Evolutionary conservation across 2,113 vertebrate genomes (phyloP).

Genomic region (Cervus canadensis): DNA sequence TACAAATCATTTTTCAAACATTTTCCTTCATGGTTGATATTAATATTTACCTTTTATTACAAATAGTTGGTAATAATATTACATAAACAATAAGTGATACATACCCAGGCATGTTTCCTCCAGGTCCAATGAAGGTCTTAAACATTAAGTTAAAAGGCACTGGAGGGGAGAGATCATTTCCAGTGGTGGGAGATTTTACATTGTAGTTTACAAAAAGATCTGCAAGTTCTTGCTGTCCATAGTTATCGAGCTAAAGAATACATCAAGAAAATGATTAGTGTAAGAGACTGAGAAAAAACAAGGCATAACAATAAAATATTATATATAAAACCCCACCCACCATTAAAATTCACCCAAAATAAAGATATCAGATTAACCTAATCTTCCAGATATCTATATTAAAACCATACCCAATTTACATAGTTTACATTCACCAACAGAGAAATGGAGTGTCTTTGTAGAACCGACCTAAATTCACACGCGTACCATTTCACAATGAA

Average conservation of each 20-base stretch:
- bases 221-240: slow-evolving; percentile 90
- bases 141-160: slow-evolving; percentile 99
- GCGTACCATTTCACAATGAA: not conserved
- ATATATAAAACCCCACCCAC: not conserved
- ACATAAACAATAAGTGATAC: slow-evolving; percentile 39
- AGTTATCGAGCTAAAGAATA: slow-evolving; percentile 92
- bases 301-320: not conserved
- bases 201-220: slow-evolving; percentile 96
- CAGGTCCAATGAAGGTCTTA: slow-evolving; percentile 97
- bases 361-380: not conserved
- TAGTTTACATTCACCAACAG: not conserved
- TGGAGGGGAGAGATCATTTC: slow-evolving; percentile 94
- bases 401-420: not conserved
- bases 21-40: not conserved
- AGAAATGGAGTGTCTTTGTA: not conserved
- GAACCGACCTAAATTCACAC: not conserved
- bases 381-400: not conserved
- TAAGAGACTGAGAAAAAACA: slow-evolving; percentile 14
- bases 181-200: slow-evolving; percentile 94
- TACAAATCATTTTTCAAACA: not conserved
- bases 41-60: not conserved
- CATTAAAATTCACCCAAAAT: not conserved
- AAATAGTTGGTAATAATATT: not conserved
- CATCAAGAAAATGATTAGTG: not conserved
- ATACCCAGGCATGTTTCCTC: slow-evolving; percentile 96